These are phyloP conservation scores for Cordilura impudica DNA, from an alignment of 2,888 invertebrate species.

Conservation along the genomic window DNA sequence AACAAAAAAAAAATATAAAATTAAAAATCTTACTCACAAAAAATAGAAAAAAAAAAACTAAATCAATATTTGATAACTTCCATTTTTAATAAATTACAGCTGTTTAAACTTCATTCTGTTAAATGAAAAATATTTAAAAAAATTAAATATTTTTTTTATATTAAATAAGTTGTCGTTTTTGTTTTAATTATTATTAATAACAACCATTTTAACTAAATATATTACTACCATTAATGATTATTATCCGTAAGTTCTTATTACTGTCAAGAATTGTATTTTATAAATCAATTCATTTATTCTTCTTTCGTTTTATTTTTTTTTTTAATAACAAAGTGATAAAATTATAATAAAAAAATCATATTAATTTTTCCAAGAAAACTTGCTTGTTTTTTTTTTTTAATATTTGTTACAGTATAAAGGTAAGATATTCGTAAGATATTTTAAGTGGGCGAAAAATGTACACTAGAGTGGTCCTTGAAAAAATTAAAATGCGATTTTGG, in stretches of 20 bases:
- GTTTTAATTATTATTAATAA: background rate
- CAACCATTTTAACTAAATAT: slow-evolving; percentile 9
- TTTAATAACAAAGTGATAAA: slow-evolving; percentile 60
- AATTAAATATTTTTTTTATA: background rate
- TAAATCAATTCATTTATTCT: slow-evolving; percentile 35
- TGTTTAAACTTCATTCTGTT: background rate
- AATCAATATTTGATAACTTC: slow-evolving; percentile 51
- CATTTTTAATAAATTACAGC: slow-evolving; percentile 40
- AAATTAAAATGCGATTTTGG: too few species aligned
- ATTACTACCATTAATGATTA: slow-evolving; percentile 16
- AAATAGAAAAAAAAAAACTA: background rate
- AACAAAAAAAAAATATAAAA: background rate
- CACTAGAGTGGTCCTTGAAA: too few species aligned
- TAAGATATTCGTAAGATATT: too few species aligned
- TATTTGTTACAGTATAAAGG: too few species aligned
- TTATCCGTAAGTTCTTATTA: slow-evolving; percentile 40
- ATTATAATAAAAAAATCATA: slow-evolving; percentile 31
- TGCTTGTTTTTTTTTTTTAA: slow-evolving; percentile 38
- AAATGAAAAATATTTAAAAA: background rate
- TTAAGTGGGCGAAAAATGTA: too few species aligned
- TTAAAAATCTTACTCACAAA: background rate
- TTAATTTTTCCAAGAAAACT: slow-evolving; percentile 51
- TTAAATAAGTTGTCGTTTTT: slow-evolving; percentile 2
- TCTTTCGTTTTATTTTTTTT: slow-evolving; percentile 46
- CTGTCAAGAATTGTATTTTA: slow-evolving; percentile 30